A percentile compares a stretch with the other conserved stretches of the same genome.
Evolutionary conservation across 1,140 invertebrate genomes (phyloP).

Genomic region (Lasaia peninsularis): DNA sequence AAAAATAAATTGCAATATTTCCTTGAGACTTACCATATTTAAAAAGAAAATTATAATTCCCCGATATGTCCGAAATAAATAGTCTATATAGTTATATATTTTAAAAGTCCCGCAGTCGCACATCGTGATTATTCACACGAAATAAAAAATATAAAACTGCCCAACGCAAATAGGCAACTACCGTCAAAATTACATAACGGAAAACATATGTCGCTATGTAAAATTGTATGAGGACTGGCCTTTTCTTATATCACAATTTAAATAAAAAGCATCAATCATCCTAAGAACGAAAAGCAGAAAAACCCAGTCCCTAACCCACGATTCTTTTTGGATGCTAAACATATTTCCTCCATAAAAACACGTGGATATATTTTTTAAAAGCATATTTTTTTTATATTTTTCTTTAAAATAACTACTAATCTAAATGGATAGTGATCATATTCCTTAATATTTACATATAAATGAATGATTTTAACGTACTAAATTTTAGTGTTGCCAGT

Average conservation of each 20-base stretch:
- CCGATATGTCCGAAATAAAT: background rate
- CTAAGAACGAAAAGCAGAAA: slow-evolving; percentile 33
- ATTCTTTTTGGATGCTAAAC: slow-evolving; percentile 62
- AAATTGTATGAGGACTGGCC: slow-evolving; percentile 48
- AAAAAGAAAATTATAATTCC: background rate
- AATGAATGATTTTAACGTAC: slow-evolving; percentile 41
- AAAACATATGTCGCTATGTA: slow-evolving; percentile 61
- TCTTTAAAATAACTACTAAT: slow-evolving; percentile 41
- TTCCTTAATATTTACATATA: slow-evolving; percentile 60
- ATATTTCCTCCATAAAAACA: slow-evolving; percentile 52
- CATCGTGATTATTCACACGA: background rate
- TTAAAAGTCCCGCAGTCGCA: background rate
- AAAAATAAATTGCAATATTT: background rate
- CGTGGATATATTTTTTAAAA: slow-evolving; percentile 29
- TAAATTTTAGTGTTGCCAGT: slow-evolving; percentile 29
- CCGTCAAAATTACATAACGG: slow-evolving; percentile 48
- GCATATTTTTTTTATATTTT: slow-evolving; percentile 39
- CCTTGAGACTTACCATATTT: background rate
- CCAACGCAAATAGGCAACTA: background rate
- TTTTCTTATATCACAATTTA: slow-evolving; percentile 37
- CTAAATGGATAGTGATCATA: slow-evolving; percentile 20
- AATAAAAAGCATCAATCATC: slow-evolving; percentile 33
- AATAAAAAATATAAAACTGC: slow-evolving; percentile 11
- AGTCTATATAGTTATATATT: background rate
- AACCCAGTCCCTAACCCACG: slow-evolving; percentile 49